phyloP scores from a whole-genome alignment of 2,888 invertebrate genomes.

The Pandemis cinnamomeana region DNA sequence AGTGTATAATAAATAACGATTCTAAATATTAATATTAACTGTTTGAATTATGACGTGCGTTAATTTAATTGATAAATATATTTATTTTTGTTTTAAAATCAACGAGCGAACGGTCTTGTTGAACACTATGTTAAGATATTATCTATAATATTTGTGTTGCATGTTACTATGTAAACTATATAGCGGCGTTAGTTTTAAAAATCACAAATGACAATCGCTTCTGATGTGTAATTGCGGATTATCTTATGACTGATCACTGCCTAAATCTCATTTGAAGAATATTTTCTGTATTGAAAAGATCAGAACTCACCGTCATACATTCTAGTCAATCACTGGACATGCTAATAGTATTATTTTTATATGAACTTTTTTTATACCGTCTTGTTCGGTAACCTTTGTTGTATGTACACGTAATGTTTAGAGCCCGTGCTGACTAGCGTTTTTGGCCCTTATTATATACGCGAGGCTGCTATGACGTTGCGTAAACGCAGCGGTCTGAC shows the following conservation, averaged over 20 bases:
- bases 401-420: constrained; percentile 1
- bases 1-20: not conserved
- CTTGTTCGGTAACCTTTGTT: constrained; percentile 5
- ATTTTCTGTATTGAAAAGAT: not conserved
- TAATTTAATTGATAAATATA: not conserved
- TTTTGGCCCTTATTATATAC: no score
- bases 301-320: constrained; percentile 33
- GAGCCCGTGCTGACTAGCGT: no score
- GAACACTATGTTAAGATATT: not conserved
- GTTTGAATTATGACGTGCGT: not conserved
- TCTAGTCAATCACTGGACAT: constrained; percentile 33
- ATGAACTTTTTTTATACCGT: constrained; percentile 27
- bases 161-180: not conserved
- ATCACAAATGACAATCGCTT: not conserved
- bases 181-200: not conserved
- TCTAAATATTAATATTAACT: not conserved
- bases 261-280: constrained; percentile 11
- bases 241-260: constrained; percentile 9
- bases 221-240: not conserved
- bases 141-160: not conserved
- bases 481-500: no score
- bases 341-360: constrained; percentile 39
- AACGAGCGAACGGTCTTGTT: not conserved
- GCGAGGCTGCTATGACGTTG: no score
- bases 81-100: not conserved